Conservation (phyloP, 2,113 vertebrate species). For the Ranitomeya imitator region DNA sequence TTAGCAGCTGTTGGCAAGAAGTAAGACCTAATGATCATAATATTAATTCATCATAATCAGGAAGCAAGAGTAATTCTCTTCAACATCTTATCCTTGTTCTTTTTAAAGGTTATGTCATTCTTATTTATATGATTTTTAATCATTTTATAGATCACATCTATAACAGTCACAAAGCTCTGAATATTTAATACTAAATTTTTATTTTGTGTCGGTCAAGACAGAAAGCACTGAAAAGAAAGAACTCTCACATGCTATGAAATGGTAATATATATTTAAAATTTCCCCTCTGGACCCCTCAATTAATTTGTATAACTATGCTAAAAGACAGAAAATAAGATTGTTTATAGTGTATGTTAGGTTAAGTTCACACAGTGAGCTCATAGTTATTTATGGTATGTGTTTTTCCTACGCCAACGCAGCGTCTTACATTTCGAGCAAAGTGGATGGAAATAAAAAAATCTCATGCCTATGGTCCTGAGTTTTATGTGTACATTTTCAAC, state of each 20-base stretch:
- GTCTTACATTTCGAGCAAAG: too few species aligned
- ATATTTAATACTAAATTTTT: slow-evolving; percentile 41
- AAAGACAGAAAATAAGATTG: not conserved
- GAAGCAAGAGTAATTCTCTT: slow-evolving; percentile 23
- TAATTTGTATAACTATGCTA: not conserved
- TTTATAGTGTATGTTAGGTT: too few species aligned
- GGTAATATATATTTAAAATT: not conserved
- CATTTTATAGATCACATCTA: slow-evolving; percentile 38
- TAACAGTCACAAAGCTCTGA: slow-evolving; percentile 43
- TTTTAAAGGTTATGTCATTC: slow-evolving; percentile 50
- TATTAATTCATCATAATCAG: not conserved
- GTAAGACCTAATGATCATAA: not conserved
- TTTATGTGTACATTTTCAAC: too few species aligned
- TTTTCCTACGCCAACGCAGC: too few species aligned
- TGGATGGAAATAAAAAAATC: too few species aligned
- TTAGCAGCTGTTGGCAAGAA: not conserved
- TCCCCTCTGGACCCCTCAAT: not conserved
- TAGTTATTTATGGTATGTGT: too few species aligned
- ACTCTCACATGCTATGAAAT: not conserved
- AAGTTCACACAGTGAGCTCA: too few species aligned
- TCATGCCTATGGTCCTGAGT: too few species aligned
- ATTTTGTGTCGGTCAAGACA: slow-evolving; percentile 7
- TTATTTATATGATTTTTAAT: slow-evolving; percentile 45
- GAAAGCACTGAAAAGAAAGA: not conserved
- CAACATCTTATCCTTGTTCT: slow-evolving; percentile 2